Evolutionary conservation across 2,797 vertebrate species (phyloP), one percentile per base, ranked within the genome.

Genomic region (Pseudomugil tenellus): DNA sequence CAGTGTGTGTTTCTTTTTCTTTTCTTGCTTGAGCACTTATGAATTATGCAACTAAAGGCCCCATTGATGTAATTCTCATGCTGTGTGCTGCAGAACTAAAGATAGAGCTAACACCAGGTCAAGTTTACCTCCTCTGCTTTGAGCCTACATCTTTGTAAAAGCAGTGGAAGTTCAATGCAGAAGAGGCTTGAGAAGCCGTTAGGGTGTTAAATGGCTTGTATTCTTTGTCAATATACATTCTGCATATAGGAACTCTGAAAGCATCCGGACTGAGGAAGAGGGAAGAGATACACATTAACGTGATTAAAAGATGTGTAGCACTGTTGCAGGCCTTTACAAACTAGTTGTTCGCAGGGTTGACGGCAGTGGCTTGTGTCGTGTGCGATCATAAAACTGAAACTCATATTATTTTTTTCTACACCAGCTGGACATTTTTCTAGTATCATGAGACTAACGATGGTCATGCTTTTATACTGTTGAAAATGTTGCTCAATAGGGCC

Each of bases 1-100:
- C 57, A 63, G 65, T 65, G 58, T 17, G 39, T 65, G n/a, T 77
- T 87, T 83, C 67, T 37, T 67, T 77, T 87, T 83, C 66, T 35
- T 46, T 23, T 37, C 35, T 37, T 49, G 67, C 76, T 87, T 74
- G 70, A 59, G 87, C 72, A 66, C 19, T 67, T 74, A 81, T 87
- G 62, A 90, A 90, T 89, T 80, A 82, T 85, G 63, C 51, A 6
- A 84, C 78, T 46, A 43, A 74, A 76, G 64, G 41, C 46, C 59
- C 51, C 56, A 77, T 26, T 77, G 62, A 71, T 73, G 72, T 76
- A 59, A 70, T 84, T 72, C 32, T 57, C 67, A 53, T 69, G 56
- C 63, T 55, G 19, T 70, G 71, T 59, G 71, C 70, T 57, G 71
- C 73, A 67, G 76, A 81, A 67, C 81, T 81, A 88, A 89, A 88